Evolutionary conservation across 2,888 invertebrate species (phyloP), one percentile per base, ranked within the genome.

Genomic region (Lasioglossum marginatum): DNA sequence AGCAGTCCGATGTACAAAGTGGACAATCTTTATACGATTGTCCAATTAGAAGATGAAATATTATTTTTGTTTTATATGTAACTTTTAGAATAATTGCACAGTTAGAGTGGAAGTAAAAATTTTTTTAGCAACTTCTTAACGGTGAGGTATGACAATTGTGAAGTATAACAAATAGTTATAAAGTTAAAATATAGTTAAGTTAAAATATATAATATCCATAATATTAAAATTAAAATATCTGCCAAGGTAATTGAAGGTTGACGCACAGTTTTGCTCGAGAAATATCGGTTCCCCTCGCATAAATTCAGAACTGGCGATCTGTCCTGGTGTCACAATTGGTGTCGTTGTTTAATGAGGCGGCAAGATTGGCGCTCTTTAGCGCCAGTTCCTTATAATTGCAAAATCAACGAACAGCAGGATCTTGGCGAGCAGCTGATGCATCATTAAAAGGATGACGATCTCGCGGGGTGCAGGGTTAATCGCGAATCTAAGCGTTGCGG

Each of bases 331-430:
- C 40, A 52, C 73, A 77, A 86, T 83, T 75, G 78, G 40, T n/a
- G 79, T 60, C 79, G 83, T 83, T 87, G 86, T 83, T 86, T 86
- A 87, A 85, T 78, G 82, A 83, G 80, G 52, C 73, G 74, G 73
- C 19, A 45, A 81, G 77, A 82, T 57, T 77, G 74, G 74, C 82
- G 79, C 82, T 82, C 74, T 82, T 86, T 79, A 82, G 63, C 81
- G 77, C 74, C 85, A 79, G 76, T 83, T 83, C 72, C 81, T 52
- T 81, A 79, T 87, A 86, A 86, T 86, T 83, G 77, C 81, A 68
- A 68, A 10, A 68, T n/a, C n/a, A n/a, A n/a, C 23, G 23, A 68
- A 68, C 68, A 40, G 37, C 40, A 34, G 78, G 68, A 70, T 71
- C 23, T 63, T 4, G 31, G 78, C 52, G 45, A 40, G 77, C 81